Percentiles rank a stretch among this genome's conserved stretches.
Evolutionary conservation across 2,888 invertebrate genomes (phyloP).

Genomic region (Thelaira solivaga): DNA sequence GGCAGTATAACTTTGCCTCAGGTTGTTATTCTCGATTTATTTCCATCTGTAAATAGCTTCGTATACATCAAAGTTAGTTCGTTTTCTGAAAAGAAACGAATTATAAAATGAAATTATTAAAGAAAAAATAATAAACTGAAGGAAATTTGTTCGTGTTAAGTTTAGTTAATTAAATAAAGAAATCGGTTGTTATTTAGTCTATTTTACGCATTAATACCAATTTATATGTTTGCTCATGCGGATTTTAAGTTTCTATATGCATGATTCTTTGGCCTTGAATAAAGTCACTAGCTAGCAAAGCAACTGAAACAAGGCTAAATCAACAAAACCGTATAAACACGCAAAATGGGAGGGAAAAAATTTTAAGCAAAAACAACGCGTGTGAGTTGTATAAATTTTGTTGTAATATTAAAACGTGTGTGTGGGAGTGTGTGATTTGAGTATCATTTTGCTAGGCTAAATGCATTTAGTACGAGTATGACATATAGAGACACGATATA

Average conservation of each 20-base stretch:
- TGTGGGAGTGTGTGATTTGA: background rate
- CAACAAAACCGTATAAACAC: conserved; percentile 1
- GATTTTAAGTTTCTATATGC: background rate
- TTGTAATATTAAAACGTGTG: background rate
- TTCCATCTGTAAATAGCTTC: too few relatives aligned
- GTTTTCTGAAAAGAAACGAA: too few relatives aligned
- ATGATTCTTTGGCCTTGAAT: conserved; percentile 28
- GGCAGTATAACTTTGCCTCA: too few relatives aligned
- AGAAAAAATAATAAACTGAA: too few relatives aligned
- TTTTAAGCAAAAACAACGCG: conserved; percentile 1
- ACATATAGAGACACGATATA: conserved; percentile 47
- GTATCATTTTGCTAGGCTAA: too few relatives aligned
- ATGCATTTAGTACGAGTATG: conserved; percentile 49
- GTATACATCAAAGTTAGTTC: too few relatives aligned
- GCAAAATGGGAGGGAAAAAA: background rate
- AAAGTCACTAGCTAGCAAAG: conserved; percentile 18
- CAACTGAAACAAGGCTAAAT: conserved; percentile 31
- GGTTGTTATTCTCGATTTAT: too few relatives aligned
- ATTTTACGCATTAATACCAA: conserved; percentile 37
- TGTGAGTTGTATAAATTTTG: background rate
- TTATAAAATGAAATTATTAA: too few relatives aligned
- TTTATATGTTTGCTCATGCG: conserved; percentile 18
- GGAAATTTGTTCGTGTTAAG: too few relatives aligned
- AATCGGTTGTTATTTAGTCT: background rate
- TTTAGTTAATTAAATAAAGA: too few relatives aligned